Evolutionary conservation across 2,888 invertebrate species (phyloP).

Genomic region (Dicyrtomina minuta): DNA sequence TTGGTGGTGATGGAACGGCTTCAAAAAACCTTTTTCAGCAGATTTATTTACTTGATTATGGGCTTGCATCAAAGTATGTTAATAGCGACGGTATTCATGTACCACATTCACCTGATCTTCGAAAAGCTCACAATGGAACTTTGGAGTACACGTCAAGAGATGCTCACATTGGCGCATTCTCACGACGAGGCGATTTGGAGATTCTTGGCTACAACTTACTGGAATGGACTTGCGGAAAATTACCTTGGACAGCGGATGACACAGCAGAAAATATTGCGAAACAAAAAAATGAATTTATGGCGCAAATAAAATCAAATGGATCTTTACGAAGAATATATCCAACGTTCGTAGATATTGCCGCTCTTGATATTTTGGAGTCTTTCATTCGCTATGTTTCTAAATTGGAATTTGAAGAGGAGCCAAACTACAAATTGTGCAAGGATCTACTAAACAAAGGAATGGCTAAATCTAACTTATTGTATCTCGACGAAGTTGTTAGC

Average conservation of each 20-base stretch:
- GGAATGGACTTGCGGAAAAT: conserved; percentile 83
- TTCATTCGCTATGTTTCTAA: conserved; percentile 71
- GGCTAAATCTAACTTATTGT: conserved; percentile 47
- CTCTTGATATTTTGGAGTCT: conserved; percentile 57
- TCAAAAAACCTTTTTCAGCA: conserved; percentile 65
- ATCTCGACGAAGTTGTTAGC: conserved; percentile 46
- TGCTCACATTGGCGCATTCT: conserved; percentile 86
- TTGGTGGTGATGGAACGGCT: conserved; percentile 66
- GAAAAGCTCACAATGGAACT: conserved; percentile 95
- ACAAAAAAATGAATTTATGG: conserved; percentile 61
- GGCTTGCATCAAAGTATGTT: conserved; percentile 78
- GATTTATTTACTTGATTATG: conserved; percentile 89
- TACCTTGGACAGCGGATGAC: conserved; percentile 77
- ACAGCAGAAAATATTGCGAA: conserved; percentile 60
- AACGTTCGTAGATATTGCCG: conserved; percentile 55
- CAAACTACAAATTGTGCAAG: conserved; percentile 73
- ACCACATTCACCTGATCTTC: conserved; percentile 80
- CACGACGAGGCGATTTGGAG: conserved; percentile 85
- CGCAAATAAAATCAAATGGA: conserved; percentile 46
- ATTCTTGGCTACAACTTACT: conserved; percentile 91
- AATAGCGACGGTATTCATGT: conserved; percentile 74
- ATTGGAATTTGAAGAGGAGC: conserved; percentile 71
- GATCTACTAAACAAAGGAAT: conserved; percentile 69
- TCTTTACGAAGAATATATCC: conserved; percentile 51
- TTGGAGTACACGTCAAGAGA: conserved; percentile 94